A percentile compares a stretch with the other conserved stretches of the same genome.
These are phyloP conservation scores for Drosophila picticornis DNA, from an alignment of 2,888 invertebrate species.

Conservation along the genomic window DNA sequence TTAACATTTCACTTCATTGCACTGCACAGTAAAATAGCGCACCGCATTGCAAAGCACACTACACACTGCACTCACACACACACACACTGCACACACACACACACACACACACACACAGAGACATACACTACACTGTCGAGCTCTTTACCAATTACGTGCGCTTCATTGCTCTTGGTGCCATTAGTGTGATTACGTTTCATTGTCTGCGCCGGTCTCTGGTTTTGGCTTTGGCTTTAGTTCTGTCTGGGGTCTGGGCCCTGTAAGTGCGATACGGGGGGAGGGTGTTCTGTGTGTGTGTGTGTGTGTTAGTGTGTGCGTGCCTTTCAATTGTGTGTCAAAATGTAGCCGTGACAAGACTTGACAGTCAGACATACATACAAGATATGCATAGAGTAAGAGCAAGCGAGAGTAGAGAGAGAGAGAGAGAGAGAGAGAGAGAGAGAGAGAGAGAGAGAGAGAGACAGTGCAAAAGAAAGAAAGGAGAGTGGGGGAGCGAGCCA, in stretches of 20 bases:
- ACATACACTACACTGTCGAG: constrained; percentile 61
- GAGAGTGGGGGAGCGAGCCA: constrained; percentile 59
- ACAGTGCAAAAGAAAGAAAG: not conserved
- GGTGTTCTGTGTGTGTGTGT: not conserved
- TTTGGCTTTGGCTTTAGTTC: constrained; percentile 39
- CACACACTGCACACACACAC: constrained; percentile 11
- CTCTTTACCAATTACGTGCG: constrained; percentile 81
- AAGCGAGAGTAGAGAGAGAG: not conserved
- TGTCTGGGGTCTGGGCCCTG: constrained; percentile 27
- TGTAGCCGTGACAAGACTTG: constrained; percentile 78
- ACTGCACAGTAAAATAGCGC: constrained; percentile 36
- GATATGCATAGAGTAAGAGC: constrained; percentile 28
- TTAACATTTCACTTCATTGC: constrained; percentile 63
- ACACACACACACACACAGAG: not conserved
- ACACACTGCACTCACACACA: constrained; percentile 26
- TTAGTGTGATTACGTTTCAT: constrained; percentile 80
- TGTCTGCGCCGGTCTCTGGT: constrained; percentile 69
- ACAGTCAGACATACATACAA: constrained; percentile 60
- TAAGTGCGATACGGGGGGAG: constrained; percentile 26
- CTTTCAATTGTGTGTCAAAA: constrained; percentile 82
- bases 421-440: not conserved
- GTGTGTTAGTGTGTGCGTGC: constrained; percentile 60
- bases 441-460: constrained; percentile 34
- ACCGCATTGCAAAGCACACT: constrained; percentile 43
- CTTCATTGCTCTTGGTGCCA: constrained; percentile 80